A percentile compares a stretch with the other conserved stretches of the same genome.
Evolutionary conservation across 2,888 invertebrate genomes (phyloP).

Genomic region (Aphodius sticticus): DNA sequence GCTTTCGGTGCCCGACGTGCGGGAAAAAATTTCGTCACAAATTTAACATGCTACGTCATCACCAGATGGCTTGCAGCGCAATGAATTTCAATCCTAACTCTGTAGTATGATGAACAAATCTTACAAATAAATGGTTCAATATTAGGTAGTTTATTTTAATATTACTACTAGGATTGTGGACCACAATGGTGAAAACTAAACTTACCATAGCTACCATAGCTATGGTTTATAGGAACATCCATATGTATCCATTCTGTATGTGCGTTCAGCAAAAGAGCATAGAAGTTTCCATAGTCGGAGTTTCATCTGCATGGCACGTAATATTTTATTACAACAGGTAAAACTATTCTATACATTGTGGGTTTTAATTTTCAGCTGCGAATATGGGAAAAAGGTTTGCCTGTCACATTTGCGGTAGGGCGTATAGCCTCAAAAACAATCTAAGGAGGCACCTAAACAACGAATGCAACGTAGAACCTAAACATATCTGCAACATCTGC

Average conservation of each 20-base stretch:
- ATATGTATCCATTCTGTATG: no score
- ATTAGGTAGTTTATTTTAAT: no score
- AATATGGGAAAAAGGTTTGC: background rate
- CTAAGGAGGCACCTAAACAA: constrained; percentile 28
- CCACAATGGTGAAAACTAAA: no score
- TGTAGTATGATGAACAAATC: no score
- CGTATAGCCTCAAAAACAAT: constrained; percentile 56
- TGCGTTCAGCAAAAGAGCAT: no score
- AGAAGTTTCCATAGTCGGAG: no score
- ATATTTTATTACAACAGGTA: background rate
- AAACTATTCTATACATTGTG: background rate
- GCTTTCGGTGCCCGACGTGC: constrained; percentile 54
- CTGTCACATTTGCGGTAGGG: constrained; percentile 57
- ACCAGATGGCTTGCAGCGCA: background rate
- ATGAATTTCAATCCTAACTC: background rate
- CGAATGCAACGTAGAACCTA: constrained; percentile 49
- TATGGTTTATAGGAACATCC: no score
- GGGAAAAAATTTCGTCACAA: constrained; percentile 59
- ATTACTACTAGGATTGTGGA: no score
- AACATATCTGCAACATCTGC: constrained; percentile 54
- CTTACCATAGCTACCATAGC: no score
- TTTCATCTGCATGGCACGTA: background rate
- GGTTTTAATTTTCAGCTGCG: constrained; percentile 12
- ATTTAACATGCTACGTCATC: constrained; percentile 42
- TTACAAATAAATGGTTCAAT: no score